Evolutionary conservation across 2,888 invertebrate species (phyloP).

Genomic region (Caradrina kadenii): DNA sequence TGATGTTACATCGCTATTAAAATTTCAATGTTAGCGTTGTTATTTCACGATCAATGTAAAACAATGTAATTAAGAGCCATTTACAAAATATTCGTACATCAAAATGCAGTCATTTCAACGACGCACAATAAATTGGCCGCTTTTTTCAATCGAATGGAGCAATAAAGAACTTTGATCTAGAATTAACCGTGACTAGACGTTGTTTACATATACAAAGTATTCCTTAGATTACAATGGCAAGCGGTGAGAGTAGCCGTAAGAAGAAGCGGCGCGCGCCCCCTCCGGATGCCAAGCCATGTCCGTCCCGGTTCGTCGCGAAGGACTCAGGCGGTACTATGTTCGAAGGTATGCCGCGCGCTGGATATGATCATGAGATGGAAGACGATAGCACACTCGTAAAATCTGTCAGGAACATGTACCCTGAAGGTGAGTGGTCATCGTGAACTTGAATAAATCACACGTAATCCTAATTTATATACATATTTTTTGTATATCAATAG

Average conservation of each 20-base stretch:
- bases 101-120: too few relatives aligned
- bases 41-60: too few relatives aligned
- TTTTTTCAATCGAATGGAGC: background rate
- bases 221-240: slow-evolving; percentile 70
- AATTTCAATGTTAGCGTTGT: too few relatives aligned
- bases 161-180: too few relatives aligned
- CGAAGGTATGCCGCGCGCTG: slow-evolving; percentile 82
- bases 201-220: background rate
- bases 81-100: too few relatives aligned
- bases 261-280: slow-evolving; percentile 57
- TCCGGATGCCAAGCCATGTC: slow-evolving; percentile 69
- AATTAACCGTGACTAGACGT: background rate
- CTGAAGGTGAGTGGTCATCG: slow-evolving; percentile 75
- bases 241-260: slow-evolving; percentile 76
- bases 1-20: too few relatives aligned
- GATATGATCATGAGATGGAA: slow-evolving; percentile 81
- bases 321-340: slow-evolving; percentile 68
- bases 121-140: background rate
- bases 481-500: too few relatives aligned
- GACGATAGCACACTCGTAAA: slow-evolving; percentile 79
- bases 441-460: too few relatives aligned
- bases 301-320: slow-evolving; percentile 77
- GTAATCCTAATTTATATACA: too few relatives aligned
- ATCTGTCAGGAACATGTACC: slow-evolving; percentile 81
- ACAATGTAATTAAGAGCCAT: too few relatives aligned